Evolutionary conservation across 2,797 vertebrate species (phyloP).

Genomic region (Pygocentrus nattereri): DNA sequence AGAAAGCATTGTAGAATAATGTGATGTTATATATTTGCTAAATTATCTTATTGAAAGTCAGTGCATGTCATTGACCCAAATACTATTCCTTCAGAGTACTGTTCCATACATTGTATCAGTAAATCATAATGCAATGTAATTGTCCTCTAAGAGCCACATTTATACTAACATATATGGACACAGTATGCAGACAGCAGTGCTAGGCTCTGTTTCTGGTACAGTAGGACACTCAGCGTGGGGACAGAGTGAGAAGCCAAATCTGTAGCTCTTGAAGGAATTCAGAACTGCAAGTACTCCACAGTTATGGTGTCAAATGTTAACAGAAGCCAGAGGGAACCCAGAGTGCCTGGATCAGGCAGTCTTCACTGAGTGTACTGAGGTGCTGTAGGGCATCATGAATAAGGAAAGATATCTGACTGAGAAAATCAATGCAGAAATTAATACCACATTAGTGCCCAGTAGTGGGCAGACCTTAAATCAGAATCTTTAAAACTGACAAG

Average conservation of each 20-base stretch:
- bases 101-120: neutral
- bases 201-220: neutral
- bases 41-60: too few relatives aligned
- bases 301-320: conserved; percentile 68
- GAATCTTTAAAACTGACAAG: neutral
- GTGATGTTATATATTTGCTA: too few relatives aligned
- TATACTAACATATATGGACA: conserved; percentile 10
- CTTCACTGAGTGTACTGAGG: neutral
- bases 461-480: neutral
- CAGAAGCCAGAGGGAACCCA: conserved; percentile 56
- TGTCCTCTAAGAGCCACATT: too few relatives aligned
- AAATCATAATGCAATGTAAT: too few relatives aligned
- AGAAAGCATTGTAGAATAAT: too few relatives aligned
- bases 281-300: conserved; percentile 48
- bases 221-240: conserved; percentile 7
- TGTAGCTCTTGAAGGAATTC: conserved; percentile 29
- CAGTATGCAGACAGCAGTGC: conserved; percentile 16
- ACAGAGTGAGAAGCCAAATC: conserved; percentile 39
- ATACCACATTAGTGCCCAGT: neutral
- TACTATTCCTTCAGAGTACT: too few relatives aligned
- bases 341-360: neutral
- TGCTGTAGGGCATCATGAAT: neutral
- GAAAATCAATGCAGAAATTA: neutral
- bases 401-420: neutral
- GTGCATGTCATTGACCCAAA: too few relatives aligned